Evolutionary conservation across 2,113 vertebrate genomes (phyloP), one percentile per base, ranked within the genome.

Genomic region (Promerops cafer): DNA sequence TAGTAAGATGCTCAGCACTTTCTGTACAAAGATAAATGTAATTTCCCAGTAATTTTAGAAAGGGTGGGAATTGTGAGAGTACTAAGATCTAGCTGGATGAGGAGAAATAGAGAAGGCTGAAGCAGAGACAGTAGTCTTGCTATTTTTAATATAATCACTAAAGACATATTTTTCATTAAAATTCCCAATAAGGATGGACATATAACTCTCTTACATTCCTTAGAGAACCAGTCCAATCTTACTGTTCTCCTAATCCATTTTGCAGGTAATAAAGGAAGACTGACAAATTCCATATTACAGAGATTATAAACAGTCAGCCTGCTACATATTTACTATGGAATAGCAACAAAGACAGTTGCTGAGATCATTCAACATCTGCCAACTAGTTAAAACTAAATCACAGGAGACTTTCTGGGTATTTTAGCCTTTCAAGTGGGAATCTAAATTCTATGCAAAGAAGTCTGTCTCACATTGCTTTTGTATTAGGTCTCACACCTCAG

Each of bases 341-440:
- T 59, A 93, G 76, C 93, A 96, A 96, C 94, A 96, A 94, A 95
- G 94, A 91, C 94, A 95, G 83, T 97, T 94, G 89, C 91, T 76
- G 81, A 96, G 59, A 85, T 95, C 72, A 95, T 95, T 95, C 95
- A 96, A 84, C 88, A 96, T 94, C 93, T 97, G 96, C 69, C 90
- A 94, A 40, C 83, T 49, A 83, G 85, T 85, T 94, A 83, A 70
- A 95, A 95, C 85, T 74, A 93, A 97, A 83, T 64, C 92, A 97
- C 82, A 44, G 71, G 90, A 95, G 91, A 92, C 12, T 92, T 89
- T 69, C 64, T 40, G 13, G 53, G 68, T 81, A 94, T 91, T 86
- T 78, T 18, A 71, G 93, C 88, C 94, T 95, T 87, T 89, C 92
- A 92, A 96, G 83, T 39, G 76, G 74, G 66, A 95, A 84, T 82